phyloP scores from a whole-genome alignment of 2,888 invertebrate genomes.

The Brachypterus glaber region DNA sequence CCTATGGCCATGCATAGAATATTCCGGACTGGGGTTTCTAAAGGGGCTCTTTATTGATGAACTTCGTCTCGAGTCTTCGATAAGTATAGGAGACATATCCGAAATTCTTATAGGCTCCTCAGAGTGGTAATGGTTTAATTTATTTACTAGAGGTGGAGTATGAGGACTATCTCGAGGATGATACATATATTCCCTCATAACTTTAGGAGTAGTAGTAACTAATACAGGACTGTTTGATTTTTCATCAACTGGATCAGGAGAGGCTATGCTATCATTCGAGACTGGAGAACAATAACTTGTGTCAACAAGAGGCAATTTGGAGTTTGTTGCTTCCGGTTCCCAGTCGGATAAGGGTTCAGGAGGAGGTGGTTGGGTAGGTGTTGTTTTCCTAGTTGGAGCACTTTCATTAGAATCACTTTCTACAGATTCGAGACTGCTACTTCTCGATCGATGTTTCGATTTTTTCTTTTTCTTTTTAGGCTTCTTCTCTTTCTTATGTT shows the following conservation, averaged over 20 bases:
- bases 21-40: conserved; percentile 36
- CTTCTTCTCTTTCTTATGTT: conserved; percentile 57
- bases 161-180: conserved; percentile 53
- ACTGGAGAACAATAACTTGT: conserved; percentile 39
- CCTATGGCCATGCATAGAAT: conserved; percentile 24
- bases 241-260: conserved; percentile 31
- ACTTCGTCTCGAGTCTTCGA: conserved; percentile 26
- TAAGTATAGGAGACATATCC: conserved; percentile 28
- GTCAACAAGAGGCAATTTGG: conserved; percentile 20
- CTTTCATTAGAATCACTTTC: conserved; percentile 40
- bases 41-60: conserved; percentile 33
- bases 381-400: conserved; percentile 19
- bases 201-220: background rate
- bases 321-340: conserved; percentile 25
- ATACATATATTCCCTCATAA: too few relatives aligned
- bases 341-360: conserved; percentile 34
- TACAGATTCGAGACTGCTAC: conserved; percentile 58
- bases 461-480: conserved; percentile 65
- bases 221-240: conserved; percentile 17
- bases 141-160: conserved; percentile 45
- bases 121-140: conserved; percentile 14
- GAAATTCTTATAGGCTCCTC: conserved; percentile 22
- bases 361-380: conserved; percentile 25
- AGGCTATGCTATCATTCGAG: conserved; percentile 38
- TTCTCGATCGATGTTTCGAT: conserved; percentile 55